Evolutionary conservation across 2,113 vertebrate genomes (phyloP), one percentile per base, ranked within the genome.

Genomic region (Chiloscyllium plagiosum): DNA sequence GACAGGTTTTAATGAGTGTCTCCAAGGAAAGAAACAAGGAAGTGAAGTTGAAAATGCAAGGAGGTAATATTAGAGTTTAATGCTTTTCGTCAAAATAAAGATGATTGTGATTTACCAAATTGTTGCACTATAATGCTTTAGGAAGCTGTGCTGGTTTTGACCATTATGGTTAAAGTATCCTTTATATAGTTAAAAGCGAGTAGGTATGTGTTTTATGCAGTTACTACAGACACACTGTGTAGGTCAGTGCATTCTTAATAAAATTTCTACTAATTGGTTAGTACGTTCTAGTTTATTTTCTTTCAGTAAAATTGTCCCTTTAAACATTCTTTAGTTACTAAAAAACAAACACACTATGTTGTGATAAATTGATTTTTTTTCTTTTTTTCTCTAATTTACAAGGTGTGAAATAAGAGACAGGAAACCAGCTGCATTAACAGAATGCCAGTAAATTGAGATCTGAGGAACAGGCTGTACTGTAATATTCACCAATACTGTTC

Each of bases 361-460:
- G 61, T 93, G 61, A 19, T 33, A 65, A 93, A 66, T 93, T 93
- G 17, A 93, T 37, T 93, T 93, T 93, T 93, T 33, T 93, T 93
- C 89, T 93, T 93, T 68, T 61, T 93, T 65, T 93, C n/a, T 93
- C 89, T 93, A 42, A 37, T 13, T 93, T 93, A 66, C 89, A 93
- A 93, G 89, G 89, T 66, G 61, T 93, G 89, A 93, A 68, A 68
- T 24, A 68, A 66, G 89, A 93, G 61, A 42, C 89, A 93, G 89
- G 89, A 93, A 93, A 93, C 89, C 89, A 93, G 89, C 89, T 93
- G 89, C 65, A 68, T 93, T 93, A 61, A 93, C 61, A 93, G 89
- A 93, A 93, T 93, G 89, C 22, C 66, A 93, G 37, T 92, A 93
- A 19, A 61, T 65, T 93, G 33, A 66, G 56, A 92, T 56, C 87